These are phyloP conservation scores for Flexamia atlantica DNA, from an alignment of 2,888 invertebrate genomes.

Conservation along the genomic window DNA sequence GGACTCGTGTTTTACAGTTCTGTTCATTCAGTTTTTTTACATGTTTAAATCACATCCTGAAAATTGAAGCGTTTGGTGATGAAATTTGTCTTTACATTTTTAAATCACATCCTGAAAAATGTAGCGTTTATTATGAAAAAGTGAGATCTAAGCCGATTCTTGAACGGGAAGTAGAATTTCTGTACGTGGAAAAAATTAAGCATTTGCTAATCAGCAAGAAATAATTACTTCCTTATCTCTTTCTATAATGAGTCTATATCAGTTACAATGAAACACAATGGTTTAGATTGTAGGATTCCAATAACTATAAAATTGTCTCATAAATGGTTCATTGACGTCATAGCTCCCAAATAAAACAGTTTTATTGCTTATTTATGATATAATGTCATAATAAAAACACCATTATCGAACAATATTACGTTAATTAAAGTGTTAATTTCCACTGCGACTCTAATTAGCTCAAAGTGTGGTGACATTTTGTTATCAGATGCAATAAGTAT, in stretches of 20 bases:
- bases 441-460: not conserved
- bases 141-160: too few species aligned
- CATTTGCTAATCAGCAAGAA: not conserved
- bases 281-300: not conserved
- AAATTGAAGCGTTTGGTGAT: too few species aligned
- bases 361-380: slow-evolving; percentile 22
- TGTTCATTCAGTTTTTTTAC: too few species aligned
- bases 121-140: too few species aligned
- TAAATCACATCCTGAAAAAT: too few species aligned
- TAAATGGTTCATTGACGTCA: slow-evolving; percentile 19
- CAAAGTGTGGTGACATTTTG: slow-evolving; percentile 17
- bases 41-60: too few species aligned
- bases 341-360: not conserved
- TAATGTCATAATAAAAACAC: slow-evolving; percentile 9
- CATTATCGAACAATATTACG: slow-evolving; percentile 21
- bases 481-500: slow-evolving; percentile 26
- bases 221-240: slow-evolving; percentile 16
- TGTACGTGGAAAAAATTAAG: not conserved
- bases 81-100: too few species aligned
- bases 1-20: too few species aligned
- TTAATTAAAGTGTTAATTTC: slow-evolving; percentile 12
- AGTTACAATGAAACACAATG: slow-evolving; percentile 37
- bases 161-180: too few species aligned
- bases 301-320: not conserved
- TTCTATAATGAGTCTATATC: slow-evolving; percentile 6